Evolutionary conservation across 2,113 vertebrate genomes (phyloP).

Genomic region (Onychorhynchus coronatus): DNA sequence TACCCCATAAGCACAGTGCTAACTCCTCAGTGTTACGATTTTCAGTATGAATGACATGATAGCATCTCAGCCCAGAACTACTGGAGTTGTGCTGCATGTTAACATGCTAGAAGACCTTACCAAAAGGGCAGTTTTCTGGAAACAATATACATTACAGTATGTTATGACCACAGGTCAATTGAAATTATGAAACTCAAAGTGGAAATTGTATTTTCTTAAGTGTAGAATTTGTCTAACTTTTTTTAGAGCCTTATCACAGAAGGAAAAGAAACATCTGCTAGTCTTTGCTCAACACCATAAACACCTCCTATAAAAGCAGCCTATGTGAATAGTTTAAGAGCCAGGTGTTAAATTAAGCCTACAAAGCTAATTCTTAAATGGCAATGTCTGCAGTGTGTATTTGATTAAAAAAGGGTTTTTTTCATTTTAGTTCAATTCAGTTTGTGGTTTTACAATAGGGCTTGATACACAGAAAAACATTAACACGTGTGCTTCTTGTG

Average conservation of each 20-base stretch:
- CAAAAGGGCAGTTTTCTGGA: background rate
- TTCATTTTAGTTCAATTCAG: background rate
- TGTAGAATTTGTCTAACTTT: background rate
- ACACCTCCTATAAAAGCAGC: background rate
- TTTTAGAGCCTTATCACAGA: background rate
- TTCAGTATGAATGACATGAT: background rate
- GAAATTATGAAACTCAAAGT: background rate
- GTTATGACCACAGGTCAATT: background rate
- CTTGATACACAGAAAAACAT: background rate
- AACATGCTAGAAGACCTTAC: background rate
- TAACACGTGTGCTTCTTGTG: background rate
- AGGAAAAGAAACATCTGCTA: background rate
- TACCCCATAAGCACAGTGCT: constrained; percentile 33
- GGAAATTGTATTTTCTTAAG: background rate
- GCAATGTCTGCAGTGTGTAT: background rate
- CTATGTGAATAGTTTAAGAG: background rate
- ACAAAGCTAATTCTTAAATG: background rate
- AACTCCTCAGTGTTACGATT: background rate
- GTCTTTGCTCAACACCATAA: background rate
- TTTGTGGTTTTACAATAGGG: background rate
- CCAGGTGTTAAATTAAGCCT: background rate
- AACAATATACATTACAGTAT: background rate
- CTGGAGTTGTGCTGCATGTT: background rate
- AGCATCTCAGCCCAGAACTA: background rate
- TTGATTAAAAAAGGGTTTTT: background rate